These are phyloP conservation scores for Parapsyche elsis DNA, from an alignment of 1,140 invertebrate genomes.

Conservation along the genomic window DNA sequence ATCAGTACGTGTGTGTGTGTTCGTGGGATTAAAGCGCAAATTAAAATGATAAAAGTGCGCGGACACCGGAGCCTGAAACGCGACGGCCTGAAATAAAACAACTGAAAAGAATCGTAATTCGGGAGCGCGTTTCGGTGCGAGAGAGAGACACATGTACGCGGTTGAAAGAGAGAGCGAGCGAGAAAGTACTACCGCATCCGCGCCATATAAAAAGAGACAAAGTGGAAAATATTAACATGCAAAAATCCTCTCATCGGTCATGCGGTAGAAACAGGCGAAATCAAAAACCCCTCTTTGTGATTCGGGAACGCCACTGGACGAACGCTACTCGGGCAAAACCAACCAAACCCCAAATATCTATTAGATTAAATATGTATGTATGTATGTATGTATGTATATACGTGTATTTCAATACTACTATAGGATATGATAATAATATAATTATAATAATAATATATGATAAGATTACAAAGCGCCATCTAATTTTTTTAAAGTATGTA, in stretches of 20 bases:
- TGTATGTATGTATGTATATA: too few species aligned
- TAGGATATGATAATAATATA: too few species aligned
- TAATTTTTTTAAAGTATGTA: too few species aligned
- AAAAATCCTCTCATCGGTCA: constrained; percentile 54
- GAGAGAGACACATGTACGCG: background rate
- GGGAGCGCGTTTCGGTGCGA: background rate
- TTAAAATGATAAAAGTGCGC: constrained; percentile 55
- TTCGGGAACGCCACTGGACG: constrained; percentile 47
- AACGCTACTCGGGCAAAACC: background rate
- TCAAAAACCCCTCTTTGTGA: constrained; percentile 51
- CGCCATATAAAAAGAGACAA: constrained; percentile 52
- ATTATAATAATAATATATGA: too few species aligned
- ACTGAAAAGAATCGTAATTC: constrained; percentile 43
- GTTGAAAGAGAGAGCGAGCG: background rate
- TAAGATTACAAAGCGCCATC: too few species aligned
- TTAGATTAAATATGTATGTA: background rate
- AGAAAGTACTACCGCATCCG: constrained; percentile 23
- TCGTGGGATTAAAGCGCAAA: constrained; percentile 49
- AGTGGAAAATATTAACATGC: constrained; percentile 54
- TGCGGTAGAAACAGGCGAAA: constrained; percentile 52
- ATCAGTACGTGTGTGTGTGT: constrained; percentile 29
- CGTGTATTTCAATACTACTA: too few species aligned
- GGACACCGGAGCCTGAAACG: constrained; percentile 32
- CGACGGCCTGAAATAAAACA: constrained; percentile 36
- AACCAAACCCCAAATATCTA: background rate